Conservation (phyloP, 2,888 invertebrate genomes). For the Microctonus aethiopoides region DNA sequence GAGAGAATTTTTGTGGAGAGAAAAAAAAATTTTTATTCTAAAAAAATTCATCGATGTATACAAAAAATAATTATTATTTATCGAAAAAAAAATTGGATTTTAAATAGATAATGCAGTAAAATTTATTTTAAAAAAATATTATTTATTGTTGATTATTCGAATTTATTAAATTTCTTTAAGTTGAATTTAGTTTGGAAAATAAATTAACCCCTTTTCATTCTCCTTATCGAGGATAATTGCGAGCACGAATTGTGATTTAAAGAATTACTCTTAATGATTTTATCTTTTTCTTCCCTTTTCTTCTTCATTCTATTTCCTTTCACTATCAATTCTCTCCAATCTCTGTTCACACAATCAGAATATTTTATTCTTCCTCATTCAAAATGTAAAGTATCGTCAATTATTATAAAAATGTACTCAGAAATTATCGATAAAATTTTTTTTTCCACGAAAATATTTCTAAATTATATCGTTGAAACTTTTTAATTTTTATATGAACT, state of each 20-base stretch:
- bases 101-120: not conserved
- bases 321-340: not conserved
- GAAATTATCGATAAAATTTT: not conserved
- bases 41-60: not conserved
- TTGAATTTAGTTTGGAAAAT: not conserved
- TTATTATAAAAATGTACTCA: conserved; percentile 9
- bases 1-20: not conserved
- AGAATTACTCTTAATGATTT: conserved; percentile 34
- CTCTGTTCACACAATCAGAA: not conserved
- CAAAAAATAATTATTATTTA: not conserved
- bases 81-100: no score
- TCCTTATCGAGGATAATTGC: not conserved
- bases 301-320: not conserved
- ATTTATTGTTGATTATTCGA: not conserved
- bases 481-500: no score
- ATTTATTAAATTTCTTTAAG: not conserved
- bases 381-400: not conserved
- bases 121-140: not conserved
- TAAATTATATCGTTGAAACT: no score
- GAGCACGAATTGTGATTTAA: not conserved
- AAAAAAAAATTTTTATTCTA: not conserved
- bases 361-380: not conserved
- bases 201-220: not conserved
- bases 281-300: conserved; percentile 18
- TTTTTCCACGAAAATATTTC: no score